Evolutionary conservation across 2,113 vertebrate genomes (phyloP).

Genomic region (Plecturocebus donacophilus): DNA sequence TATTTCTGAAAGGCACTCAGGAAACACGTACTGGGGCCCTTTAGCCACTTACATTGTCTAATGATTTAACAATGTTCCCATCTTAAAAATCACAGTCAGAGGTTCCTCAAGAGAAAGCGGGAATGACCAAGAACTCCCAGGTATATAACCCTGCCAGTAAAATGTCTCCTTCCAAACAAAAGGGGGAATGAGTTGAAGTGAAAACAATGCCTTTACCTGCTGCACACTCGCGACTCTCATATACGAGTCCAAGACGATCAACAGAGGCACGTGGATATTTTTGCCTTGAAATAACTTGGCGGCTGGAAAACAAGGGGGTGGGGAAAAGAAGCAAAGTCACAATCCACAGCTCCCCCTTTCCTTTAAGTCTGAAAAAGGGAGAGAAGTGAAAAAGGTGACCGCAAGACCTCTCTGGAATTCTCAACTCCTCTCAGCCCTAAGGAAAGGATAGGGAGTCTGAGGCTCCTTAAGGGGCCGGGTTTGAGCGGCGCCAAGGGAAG

Average conservation of each 20-base stretch:
- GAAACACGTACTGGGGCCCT: background rate
- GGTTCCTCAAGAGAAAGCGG: background rate
- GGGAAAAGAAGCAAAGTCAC: background rate
- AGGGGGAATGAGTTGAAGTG: background rate
- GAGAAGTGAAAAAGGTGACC: background rate
- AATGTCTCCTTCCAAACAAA: background rate
- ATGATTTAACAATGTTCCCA: background rate
- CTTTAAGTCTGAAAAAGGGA: background rate
- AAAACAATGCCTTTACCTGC: conserved; percentile 86
- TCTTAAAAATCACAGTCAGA: conserved; percentile 33
- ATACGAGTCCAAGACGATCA: conserved; percentile 90
- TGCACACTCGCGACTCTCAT: conserved; percentile 88
- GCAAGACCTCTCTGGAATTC: background rate
- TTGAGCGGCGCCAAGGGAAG: background rate
- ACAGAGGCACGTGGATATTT: conserved; percentile 89
- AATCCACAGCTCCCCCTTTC: background rate
- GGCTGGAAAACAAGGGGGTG: conserved; percentile 79
- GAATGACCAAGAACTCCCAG: background rate
- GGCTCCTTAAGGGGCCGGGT: background rate
- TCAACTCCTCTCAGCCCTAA: background rate
- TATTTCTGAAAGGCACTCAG: background rate
- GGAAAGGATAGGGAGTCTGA: no score
- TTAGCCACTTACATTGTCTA: background rate
- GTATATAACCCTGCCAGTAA: background rate
- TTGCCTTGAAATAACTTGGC: conserved; percentile 90